Base-by-base conservation (phyloP, 2,888 invertebrate genomes). In the Phlogophora meticulosa region DNA sequence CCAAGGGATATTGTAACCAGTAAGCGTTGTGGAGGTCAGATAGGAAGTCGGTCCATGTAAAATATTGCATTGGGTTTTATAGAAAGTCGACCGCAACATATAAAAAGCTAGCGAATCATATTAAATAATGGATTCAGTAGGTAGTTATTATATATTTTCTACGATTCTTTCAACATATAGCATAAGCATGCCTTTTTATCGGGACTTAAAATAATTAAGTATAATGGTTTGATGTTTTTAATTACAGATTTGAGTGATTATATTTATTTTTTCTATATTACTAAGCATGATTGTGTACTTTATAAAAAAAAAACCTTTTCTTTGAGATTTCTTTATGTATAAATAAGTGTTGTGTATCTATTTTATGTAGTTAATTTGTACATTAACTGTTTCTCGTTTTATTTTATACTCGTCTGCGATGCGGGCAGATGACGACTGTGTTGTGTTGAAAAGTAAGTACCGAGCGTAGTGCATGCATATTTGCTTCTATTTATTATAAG, bases 381-480 rank as follows among this genome's bases (percentile, higher is more conserved):
- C 65, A 80, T 74, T 75, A 65, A 72, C 72, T 80, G 74, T 86
- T 81, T 80, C 76, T 81, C 78, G 72, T 87, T 85, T 85, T 73
- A 85, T 77, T 80, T n/a, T n/a, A n/a, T n/a, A n/a, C n/a, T 81
- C 83, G 82, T 85, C 83, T 71, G 86, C 80, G 72, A 75, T 78
- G 80, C 75, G 88, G 85, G 86, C 91, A 94, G 94, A 92, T 81
- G 94, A 92, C 76, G 93, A 93, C 81, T 90, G 85, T 90, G 78
- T 91, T 83, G 85, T 91, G 81, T 87, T 93, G 72, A 87, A 87
- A 83, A 87, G 94, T 94, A 79, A 94, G 94, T 94, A 93, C 85
- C 43, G n/a, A n/a, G n/a, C n/a, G 34, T 85, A 85, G 83, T 78
- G 88, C 88, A 89, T 88, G 89, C 5, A 36, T 57, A 61, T 63